These are phyloP conservation scores for Lepidurus arcticus DNA, from an alignment of 1,140 invertebrate species.

Conservation along the genomic window DNA sequence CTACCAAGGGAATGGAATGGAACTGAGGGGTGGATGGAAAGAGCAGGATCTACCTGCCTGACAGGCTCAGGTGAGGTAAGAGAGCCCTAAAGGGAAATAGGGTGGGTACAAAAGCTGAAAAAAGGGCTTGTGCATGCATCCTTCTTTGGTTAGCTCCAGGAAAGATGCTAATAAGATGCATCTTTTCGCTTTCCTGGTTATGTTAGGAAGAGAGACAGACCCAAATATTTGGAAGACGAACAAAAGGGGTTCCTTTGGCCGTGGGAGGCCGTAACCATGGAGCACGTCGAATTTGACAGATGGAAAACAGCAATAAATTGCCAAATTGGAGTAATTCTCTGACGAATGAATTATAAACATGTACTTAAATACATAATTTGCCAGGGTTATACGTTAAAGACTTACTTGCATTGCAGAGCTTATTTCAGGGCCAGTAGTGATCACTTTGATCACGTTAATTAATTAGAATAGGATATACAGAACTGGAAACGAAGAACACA, in stretches of 20 bases:
- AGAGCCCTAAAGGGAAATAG: background rate
- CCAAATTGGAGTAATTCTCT: no score
- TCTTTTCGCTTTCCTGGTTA: background rate
- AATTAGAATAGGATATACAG: background rate
- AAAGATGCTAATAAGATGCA: constrained; percentile 11
- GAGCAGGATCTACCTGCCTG: constrained; percentile 9
- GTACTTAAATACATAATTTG: no score
- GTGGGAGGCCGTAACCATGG: no score
- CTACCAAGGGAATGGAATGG: background rate
- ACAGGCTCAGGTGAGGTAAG: constrained; percentile 8
- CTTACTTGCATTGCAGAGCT: no score
- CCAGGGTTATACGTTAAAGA: no score
- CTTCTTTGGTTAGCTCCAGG: constrained; percentile 1
- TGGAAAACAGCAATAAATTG: no score
- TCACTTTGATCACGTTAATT: no score
- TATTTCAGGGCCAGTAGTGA: no score
- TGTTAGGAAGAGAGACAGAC: background rate
- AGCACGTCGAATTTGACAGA: no score
- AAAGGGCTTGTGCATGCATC: background rate
- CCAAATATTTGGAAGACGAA: background rate
- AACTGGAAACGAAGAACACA: background rate
- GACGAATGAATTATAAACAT: no score
- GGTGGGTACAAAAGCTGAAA: background rate
- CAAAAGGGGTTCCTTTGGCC: background rate
- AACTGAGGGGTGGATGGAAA: background rate